Evolutionary conservation across 2,888 invertebrate species (phyloP).

Genomic region (Coenonympha arcania): DNA sequence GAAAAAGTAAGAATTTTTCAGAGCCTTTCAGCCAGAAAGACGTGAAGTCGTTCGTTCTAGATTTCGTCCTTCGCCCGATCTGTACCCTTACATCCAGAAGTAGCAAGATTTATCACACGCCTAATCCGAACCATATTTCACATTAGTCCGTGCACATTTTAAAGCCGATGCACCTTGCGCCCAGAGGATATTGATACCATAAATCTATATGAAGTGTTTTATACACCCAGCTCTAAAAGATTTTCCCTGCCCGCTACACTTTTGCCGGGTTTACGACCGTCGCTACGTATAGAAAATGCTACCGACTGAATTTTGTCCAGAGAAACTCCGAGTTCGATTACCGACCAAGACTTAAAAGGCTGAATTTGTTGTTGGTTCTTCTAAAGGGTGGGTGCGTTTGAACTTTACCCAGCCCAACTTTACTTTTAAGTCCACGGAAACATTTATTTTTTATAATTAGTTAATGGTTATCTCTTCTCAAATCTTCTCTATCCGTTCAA

Average conservation of each 20-base stretch:
- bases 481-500: too few species aligned
- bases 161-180: constrained; percentile 21
- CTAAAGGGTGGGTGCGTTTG: too few species aligned
- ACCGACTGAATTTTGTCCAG: background rate
- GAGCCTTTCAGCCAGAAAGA: too few species aligned
- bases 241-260: constrained; percentile 7
- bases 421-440: too few species aligned
- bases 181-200: constrained; percentile 24
- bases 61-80: too few species aligned
- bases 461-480: too few species aligned
- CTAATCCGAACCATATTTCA: constrained; percentile 21
- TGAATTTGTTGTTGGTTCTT: too few species aligned
- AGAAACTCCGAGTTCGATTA: background rate
- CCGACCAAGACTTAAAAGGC: too few species aligned
- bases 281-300: background rate
- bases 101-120: constrained; percentile 13
- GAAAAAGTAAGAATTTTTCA: too few species aligned
- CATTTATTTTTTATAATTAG: too few species aligned
- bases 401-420: too few species aligned
- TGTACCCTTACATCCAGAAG: background rate
- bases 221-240: constrained; percentile 12
- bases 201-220: constrained; percentile 25
- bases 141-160: constrained; percentile 11
- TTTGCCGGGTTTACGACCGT: background rate
- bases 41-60: too few species aligned